These are phyloP conservation scores for Elmis aenea DNA, from an alignment of 2,888 invertebrate genomes.

Conservation along the genomic window DNA sequence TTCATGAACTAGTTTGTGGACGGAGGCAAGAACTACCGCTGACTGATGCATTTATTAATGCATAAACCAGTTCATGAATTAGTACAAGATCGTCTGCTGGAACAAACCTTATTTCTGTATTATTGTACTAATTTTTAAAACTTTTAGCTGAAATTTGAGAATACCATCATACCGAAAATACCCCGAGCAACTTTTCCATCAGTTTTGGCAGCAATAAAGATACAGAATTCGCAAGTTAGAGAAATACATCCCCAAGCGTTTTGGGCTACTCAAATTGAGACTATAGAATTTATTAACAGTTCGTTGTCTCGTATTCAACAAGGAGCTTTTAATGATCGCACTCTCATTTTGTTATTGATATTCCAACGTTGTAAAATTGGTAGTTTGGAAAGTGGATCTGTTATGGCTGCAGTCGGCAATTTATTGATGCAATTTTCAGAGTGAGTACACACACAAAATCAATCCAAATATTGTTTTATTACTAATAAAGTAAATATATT, in stretches of 20 bases:
- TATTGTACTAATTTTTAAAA: neutral
- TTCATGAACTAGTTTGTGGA: too few relatives aligned
- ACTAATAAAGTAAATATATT: too few relatives aligned
- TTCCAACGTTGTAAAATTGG: slow-evolving; percentile 57
- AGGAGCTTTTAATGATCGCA: slow-evolving; percentile 60
- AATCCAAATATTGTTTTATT: too few relatives aligned
- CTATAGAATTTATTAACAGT: slow-evolving; percentile 58
- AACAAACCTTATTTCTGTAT: too few relatives aligned
- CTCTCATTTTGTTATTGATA: slow-evolving; percentile 57
- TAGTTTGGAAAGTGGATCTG: slow-evolving; percentile 53
- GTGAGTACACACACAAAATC: slow-evolving; percentile 47
- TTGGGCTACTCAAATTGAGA: slow-evolving; percentile 59
- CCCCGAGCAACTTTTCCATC: slow-evolving; percentile 61
- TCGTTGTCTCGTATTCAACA: slow-evolving; percentile 56
- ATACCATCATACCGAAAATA: slow-evolving; percentile 55
- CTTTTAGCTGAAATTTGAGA: slow-evolving; percentile 61
- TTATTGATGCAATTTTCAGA: slow-evolving; percentile 60
- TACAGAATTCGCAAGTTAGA: slow-evolving; percentile 53
- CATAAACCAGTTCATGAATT: too few relatives aligned
- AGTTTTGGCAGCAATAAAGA: slow-evolving; percentile 55
- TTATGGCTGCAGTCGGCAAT: slow-evolving; percentile 59
- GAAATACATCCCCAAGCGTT: slow-evolving; percentile 61
- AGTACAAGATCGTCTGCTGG: too few relatives aligned
- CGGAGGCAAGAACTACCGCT: neutral
- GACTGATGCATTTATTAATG: neutral